Base-by-base conservation (phyloP, 2,888 invertebrate genomes). In the Scaptomyza reducta region DNA sequence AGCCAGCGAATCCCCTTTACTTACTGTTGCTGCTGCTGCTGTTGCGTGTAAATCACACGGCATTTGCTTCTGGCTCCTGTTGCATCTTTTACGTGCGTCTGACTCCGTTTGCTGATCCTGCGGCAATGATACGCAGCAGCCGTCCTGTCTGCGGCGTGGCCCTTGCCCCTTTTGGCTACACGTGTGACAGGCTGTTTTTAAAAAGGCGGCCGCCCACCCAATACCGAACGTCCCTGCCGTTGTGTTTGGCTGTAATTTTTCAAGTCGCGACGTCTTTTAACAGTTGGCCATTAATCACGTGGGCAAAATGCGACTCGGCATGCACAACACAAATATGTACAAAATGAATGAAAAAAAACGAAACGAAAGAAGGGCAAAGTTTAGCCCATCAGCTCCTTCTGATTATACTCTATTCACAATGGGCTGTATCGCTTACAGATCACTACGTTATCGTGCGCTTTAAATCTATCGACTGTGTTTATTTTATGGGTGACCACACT, bases 11-110 rank as follows among this genome's bases (percentile, higher is more conserved):
- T 14, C 46, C 27, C 27, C 14, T 13, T 16, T 29, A 45, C 16
- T 11, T 14, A 38, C 18, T 57, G 25, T 25, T 54, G n/a, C 41
- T 42, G 45, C 25, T 25, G 25, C 25, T 47, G 41, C 44, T 56
- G 70, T 70, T 84, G 87, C 70, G 87, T 87, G 83, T 84, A 88
- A 84, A 84, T 84, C 83, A 87, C 87, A 87, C 85, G 83, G 76
- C 85, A 80, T 88, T 82, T 88, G 72, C 88, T 68, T 75, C 60
- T 64, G 57, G 69, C 88, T 88, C 89, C 84, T 84, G 89, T 84
- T 84, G 84, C 84, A 84, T 84, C 79, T 80, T 81, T 87, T 81
- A 88, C 84, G 84, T 84, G 89, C 72, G 74, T 16, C 62, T 42
- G 45, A 27, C 70, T 56, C 22, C 62, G 63, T 49, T 47, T 38